These are phyloP conservation scores for Calvadosia cruxmelitensis DNA, from an alignment of 30 jellyfish, hydroid and myxozoan species.

Conservation along the genomic window DNA sequence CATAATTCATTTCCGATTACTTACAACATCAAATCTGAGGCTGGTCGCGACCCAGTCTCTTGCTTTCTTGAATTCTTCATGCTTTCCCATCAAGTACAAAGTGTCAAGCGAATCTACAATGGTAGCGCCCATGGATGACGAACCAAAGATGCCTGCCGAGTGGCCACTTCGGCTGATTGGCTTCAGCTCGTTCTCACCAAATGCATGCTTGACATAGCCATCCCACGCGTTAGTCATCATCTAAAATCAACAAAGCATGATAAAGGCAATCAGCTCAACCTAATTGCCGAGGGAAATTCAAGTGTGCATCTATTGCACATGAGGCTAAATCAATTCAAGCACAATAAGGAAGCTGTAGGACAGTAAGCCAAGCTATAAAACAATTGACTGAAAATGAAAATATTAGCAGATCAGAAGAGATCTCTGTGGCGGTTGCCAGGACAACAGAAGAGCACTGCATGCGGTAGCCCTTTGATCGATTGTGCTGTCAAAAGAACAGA, in stretches of 20 bases:
- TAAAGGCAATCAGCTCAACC: too few species aligned
- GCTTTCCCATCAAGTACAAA: slow-evolving; percentile 78
- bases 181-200: slow-evolving; percentile 90
- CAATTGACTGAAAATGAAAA: too few species aligned
- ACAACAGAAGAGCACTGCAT: too few species aligned
- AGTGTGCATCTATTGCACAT: too few species aligned
- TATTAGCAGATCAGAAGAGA: too few species aligned
- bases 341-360: too few species aligned
- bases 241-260: slow-evolving; percentile 17
- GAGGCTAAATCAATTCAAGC: too few species aligned
- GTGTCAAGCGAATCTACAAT: slow-evolving; percentile 92
- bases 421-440: too few species aligned
- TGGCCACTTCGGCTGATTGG: slow-evolving; percentile 91
- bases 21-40: slow-evolving; percentile 58
- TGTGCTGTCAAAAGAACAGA: too few species aligned
- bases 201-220: slow-evolving; percentile 82
- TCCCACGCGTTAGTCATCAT: slow-evolving; percentile 98
- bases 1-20: slow-evolving; percentile 3
- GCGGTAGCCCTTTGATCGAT: too few species aligned
- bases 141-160: slow-evolving; percentile 98
- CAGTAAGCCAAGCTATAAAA: too few species aligned
- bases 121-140: slow-evolving; percentile 90
- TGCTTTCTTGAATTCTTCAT: slow-evolving; percentile 85
- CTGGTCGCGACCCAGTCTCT: slow-evolving; percentile 93
- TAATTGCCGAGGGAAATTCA: too few species aligned